These are phyloP conservation scores for Mastigias papua DNA, from an alignment of 30 jellyfish, hydroid and myxozoan species.

Conservation along the genomic window DNA sequence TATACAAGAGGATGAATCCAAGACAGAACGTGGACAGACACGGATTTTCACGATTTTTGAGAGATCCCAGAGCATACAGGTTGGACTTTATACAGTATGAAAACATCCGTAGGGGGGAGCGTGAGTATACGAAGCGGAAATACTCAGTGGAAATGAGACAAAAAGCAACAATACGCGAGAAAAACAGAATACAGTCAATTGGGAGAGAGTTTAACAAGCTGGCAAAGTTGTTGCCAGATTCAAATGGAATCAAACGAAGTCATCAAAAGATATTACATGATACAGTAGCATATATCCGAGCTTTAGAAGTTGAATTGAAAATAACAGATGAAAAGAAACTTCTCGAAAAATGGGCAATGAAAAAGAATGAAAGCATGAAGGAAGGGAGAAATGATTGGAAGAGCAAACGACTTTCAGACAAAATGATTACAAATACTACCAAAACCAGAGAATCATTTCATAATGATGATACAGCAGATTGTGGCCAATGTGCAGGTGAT, in stretches of 20 bases:
- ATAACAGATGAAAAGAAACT: not conserved
- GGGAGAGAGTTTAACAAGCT: slow-evolving; percentile 1
- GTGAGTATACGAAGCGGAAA: slow-evolving; percentile 39
- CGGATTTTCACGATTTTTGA: slow-evolving; percentile 9
- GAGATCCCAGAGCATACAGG: slow-evolving; percentile 10
- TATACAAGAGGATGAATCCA: not conserved
- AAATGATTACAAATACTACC: not conserved
- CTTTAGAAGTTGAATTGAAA: not conserved
- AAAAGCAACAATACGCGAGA: slow-evolving; percentile 68
- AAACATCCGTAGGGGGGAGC: not conserved
- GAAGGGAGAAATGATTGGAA: slow-evolving; percentile 43
- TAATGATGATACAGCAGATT: not conserved
- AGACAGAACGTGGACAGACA: not conserved
- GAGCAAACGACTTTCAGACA: slow-evolving; percentile 9
- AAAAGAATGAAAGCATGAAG: slow-evolving; percentile 60
- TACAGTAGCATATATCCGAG: slow-evolving; percentile 67
- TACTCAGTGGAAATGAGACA: slow-evolving; percentile 79
- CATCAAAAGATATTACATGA: slow-evolving; percentile 63
- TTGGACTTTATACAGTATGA: not conserved
- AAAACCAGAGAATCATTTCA: not conserved
- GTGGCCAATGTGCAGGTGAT: not conserved
- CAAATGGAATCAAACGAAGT: not conserved
- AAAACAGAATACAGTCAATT: not conserved
- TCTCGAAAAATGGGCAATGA: not conserved
- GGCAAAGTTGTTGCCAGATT: not conserved